Evolutionary conservation across 2,113 vertebrate species (phyloP).

Genomic region (Atherinomorus stipes): DNA sequence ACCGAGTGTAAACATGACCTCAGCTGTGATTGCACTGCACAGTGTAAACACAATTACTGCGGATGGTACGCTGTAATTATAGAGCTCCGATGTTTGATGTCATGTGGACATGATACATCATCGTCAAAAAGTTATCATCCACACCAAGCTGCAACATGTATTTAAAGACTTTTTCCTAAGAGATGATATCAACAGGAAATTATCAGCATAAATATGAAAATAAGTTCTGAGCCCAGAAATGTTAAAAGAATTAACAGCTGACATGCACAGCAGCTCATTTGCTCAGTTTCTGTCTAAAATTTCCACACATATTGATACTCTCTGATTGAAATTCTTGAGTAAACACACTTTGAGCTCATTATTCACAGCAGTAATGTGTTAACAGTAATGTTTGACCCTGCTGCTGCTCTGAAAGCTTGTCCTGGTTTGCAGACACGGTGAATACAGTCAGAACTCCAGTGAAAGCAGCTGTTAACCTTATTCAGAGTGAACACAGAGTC

Average conservation of each 20-base stretch:
- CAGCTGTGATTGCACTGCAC: background rate
- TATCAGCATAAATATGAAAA: background rate
- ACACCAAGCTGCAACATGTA: too few relatives aligned
- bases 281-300: too few relatives aligned
- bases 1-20: too few relatives aligned
- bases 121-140: too few relatives aligned
- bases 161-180: background rate
- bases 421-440: constrained; percentile 5
- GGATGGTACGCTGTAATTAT: background rate
- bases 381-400: constrained; percentile 6
- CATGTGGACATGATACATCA: too few relatives aligned
- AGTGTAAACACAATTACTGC: fast-evolving
- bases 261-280: too few relatives aligned
- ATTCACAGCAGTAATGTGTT: background rate
- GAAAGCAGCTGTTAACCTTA: constrained; percentile 11
- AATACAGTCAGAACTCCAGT: constrained; percentile 9
- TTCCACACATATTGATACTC: too few relatives aligned
- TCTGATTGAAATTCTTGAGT: background rate
- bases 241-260: too few relatives aligned
- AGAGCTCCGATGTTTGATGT: background rate
- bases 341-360: background rate
- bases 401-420: constrained; percentile 3
- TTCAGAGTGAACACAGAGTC: background rate
- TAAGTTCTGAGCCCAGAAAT: background rate
- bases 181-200: background rate